A percentile compares a stretch with the other conserved stretches of the same genome.
Evolutionary conservation across 2,113 vertebrate species (phyloP).

Genomic region (Paramisgurnus dabryanus): DNA sequence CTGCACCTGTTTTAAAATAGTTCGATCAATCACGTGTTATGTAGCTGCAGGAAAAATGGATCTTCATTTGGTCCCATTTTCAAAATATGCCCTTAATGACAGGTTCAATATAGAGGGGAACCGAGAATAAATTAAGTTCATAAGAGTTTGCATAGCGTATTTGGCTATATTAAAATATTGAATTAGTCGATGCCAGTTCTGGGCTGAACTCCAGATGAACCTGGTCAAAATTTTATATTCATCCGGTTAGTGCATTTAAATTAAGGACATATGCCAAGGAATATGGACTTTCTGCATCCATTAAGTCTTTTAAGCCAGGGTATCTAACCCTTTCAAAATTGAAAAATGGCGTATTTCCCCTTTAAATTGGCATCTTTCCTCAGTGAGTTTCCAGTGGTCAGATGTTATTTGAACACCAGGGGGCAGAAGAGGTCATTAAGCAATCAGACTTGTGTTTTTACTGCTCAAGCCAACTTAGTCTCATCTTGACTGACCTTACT

Average conservation of each 20-base stretch:
- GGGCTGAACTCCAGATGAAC: constrained; percentile 32
- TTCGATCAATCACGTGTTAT: background rate
- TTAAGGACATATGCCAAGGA: constrained; percentile 25
- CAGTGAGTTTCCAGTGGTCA: constrained; percentile 47
- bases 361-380: constrained; percentile 37
- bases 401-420: constrained; percentile 66
- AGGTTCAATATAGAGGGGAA: background rate
- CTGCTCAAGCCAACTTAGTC: constrained; percentile 25
- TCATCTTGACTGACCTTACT: constrained; percentile 44
- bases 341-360: background rate
- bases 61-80: background rate
- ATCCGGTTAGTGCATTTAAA: constrained; percentile 13
- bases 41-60: background rate
- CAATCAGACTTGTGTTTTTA: constrained; percentile 50
- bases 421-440: constrained; percentile 72
- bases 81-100: background rate
- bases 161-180: background rate
- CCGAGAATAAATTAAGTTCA: background rate
- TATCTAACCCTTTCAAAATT: background rate
- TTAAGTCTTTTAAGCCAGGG: background rate
- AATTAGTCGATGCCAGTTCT: constrained; percentile 14
- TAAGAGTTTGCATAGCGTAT: background rate
- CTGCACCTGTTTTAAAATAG: background rate
- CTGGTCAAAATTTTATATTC: background rate
- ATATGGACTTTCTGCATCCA: background rate